phyloP scores from a whole-genome alignment of 2,888 invertebrate genomes.

The Actias luna region DNA sequence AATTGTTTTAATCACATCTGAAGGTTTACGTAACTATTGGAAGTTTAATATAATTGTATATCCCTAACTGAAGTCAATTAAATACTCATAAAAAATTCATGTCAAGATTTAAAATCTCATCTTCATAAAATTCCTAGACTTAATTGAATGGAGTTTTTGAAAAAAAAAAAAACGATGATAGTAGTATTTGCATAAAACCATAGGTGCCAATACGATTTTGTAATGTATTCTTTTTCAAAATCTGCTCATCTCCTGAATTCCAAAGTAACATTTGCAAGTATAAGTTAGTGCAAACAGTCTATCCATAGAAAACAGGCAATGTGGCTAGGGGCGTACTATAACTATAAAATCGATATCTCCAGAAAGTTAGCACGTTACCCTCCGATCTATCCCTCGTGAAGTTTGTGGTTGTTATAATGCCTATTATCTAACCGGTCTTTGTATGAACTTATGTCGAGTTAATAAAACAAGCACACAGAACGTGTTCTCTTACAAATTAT shows the following conservation, averaged over 20 bases:
- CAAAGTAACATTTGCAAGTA: conserved; percentile 16
- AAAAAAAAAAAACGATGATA: neutral
- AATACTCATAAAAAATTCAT: no score
- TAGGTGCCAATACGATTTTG: neutral
- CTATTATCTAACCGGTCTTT: conserved; percentile 32
- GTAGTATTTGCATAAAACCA: neutral
- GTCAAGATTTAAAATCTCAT: no score
- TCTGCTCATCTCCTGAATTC: conserved; percentile 7
- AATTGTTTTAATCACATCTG: no score
- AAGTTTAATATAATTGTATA: no score
- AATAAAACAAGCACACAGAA: neutral
- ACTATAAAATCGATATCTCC: conserved; percentile 44
- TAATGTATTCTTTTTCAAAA: conserved; percentile 6
- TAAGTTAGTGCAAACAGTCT: conserved; percentile 18
- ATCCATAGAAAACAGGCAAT: conserved; percentile 9
- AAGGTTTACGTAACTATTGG: no score
- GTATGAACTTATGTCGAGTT: conserved; percentile 20
- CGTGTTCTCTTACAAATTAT: neutral
- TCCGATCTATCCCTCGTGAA: conserved; percentile 39
- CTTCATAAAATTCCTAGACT: no score
- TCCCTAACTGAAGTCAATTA: no score
- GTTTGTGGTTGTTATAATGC: conserved; percentile 34
- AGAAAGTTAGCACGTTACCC: conserved; percentile 43
- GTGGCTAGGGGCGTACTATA: conserved; percentile 12
- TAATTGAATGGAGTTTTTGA: neutral